Conservation (phyloP, 2,113 vertebrate genomes). For the Syngnathoides biaculeatus region DNA sequence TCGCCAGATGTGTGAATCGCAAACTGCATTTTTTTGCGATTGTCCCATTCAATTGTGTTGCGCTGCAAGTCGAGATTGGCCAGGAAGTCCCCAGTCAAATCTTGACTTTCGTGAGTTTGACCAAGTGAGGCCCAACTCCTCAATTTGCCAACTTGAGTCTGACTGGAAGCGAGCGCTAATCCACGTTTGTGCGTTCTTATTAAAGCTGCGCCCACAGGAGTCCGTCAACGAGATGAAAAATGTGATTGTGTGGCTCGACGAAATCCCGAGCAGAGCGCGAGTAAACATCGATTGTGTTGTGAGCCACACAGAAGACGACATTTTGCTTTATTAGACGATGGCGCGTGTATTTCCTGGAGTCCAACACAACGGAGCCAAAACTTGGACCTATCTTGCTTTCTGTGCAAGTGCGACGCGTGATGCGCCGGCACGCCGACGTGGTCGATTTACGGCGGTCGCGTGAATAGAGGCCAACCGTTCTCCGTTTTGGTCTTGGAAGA, state of each 20-base stretch:
- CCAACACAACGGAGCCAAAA: not conserved
- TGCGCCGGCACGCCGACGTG: no score
- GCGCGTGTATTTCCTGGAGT: not conserved
- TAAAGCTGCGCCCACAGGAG: not conserved
- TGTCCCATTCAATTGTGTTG: no score
- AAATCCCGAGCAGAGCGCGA: not conserved
- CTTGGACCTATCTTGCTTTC: no score
- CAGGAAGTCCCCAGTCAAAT: not conserved
- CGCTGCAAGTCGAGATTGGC: no score
- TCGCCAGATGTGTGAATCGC: no score
- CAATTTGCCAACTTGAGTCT: not conserved
- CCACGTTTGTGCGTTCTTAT: not conserved
- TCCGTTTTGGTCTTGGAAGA: no score
- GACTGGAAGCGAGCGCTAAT: not conserved
- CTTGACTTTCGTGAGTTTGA: not conserved
- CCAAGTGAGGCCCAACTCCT: not conserved
- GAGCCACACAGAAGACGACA: constrained; percentile 1
- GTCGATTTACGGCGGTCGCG: no score
- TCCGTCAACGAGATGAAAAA: not conserved
- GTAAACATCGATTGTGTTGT: constrained; percentile 2
- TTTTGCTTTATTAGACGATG: not conserved
- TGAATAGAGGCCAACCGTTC: no score
- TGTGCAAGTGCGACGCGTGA: no score
- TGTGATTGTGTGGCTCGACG: not conserved
- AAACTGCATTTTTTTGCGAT: no score